Percentiles rank a stretch among this genome's conserved stretches.
Evolutionary conservation across 2,113 vertebrate genomes (phyloP).

Genomic region (Esox niger): DNA sequence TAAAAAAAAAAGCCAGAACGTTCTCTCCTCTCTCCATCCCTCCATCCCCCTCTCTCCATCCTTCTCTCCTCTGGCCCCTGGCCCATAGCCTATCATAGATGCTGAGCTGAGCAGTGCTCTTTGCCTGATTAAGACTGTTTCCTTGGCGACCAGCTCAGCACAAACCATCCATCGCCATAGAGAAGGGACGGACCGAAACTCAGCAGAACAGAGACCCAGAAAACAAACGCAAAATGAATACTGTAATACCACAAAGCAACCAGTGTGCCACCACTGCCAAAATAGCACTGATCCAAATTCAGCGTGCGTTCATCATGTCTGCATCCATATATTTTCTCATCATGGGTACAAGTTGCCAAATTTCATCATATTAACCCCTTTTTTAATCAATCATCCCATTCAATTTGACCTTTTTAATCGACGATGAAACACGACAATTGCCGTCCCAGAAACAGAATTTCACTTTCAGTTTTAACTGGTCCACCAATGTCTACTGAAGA

Average conservation of each 20-base stretch:
- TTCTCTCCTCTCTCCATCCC: slow-evolving; percentile 6
- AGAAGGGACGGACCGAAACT: slow-evolving; percentile 25
- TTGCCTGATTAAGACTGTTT: slow-evolving; percentile 43
- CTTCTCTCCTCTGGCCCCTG: not conserved
- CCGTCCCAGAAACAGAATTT: no score
- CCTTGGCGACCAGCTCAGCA: slow-evolving; percentile 60
- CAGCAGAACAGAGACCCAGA: slow-evolving; percentile 35
- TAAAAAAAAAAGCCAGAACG: slow-evolving; percentile 37
- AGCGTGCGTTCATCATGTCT: no score
- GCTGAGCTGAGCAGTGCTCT: slow-evolving; percentile 31
- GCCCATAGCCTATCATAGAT: slow-evolving; percentile 16
- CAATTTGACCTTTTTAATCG: no score
- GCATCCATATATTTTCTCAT: no score
- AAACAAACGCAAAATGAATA: not conserved
- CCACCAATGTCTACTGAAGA: no score
- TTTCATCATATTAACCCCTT: no score
- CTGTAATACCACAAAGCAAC: not conserved
- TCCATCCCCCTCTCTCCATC: not conserved
- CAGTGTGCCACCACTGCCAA: no score
- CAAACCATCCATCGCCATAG: slow-evolving; percentile 41
- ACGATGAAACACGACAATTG: no score
- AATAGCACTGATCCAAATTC: no score
- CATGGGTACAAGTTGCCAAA: no score
- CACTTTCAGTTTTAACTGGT: no score
- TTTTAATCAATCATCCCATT: no score